Base-by-base conservation (phyloP, 1,140 invertebrate species). In the Proctacanthus coquilletti region DNA sequence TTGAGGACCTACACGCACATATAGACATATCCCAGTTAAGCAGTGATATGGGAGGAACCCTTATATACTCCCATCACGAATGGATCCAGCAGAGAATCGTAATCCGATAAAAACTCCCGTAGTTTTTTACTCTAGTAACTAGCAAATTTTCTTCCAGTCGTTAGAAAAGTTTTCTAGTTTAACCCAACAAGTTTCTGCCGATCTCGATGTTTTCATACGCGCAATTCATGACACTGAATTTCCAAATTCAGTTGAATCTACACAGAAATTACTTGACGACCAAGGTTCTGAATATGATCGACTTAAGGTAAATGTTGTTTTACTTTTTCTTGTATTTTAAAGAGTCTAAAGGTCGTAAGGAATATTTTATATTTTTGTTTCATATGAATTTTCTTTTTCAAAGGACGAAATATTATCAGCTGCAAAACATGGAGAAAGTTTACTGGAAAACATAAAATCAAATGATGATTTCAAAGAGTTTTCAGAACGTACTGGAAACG, bases 71-170 rank as follows among this genome's bases (percentile, higher is more conserved):
- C 46, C 87, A 96, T 62, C 74, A 84, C 34, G 86, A 93, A 51
- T 98, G 92, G 92, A 92, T 95, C 56, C 81, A 94, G 50, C 88
- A 95, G 60, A 70, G 92, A 72, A 82, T 92, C 61, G 92, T 96
- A 66, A 75, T 75, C 72, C 42, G 2, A 21, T 31, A 33, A 18
- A 30, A 18, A 8, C 18, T 32, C 10, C 13, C 29, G 3, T 18
- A 25, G 8, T 25, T 25, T 9, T 25, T 9, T 25, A 25, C n/a
- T 9, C 8, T 25, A 25, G 15, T 40, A 35, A 34, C 35, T 21
- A 36, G 4, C 21, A 41, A 38, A 17, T 43, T 40, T 50, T 44
- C 50, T 69, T 69, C n/a, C 55, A 94, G 88, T 85, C 83, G 36
- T 74, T 95, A 47, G 92, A 95, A 60, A 87, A 91, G 56, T 96